Evolutionary conservation across 2,113 vertebrate genomes (phyloP).

Genomic region (Nematolebias whitei): DNA sequence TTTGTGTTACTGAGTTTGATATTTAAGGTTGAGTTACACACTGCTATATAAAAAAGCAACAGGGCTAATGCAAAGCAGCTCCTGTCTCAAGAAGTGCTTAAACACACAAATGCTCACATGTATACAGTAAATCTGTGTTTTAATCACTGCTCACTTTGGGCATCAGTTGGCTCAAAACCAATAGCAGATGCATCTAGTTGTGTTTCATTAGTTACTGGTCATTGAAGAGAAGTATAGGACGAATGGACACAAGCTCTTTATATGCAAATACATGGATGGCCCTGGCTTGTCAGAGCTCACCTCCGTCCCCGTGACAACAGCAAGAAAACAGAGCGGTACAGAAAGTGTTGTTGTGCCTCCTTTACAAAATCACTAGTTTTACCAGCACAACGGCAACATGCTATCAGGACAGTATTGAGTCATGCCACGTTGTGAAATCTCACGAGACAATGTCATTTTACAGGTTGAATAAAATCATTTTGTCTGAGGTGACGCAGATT

Average conservation of each 20-base stretch:
- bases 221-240: conserved; percentile 45
- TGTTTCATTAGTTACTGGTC: conserved; percentile 59
- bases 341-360: conserved; percentile 30
- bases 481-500: conserved; percentile 60
- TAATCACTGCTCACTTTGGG: conserved; percentile 28
- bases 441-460: conserved; percentile 62
- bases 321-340: conserved; percentile 46
- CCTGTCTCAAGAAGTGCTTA: neutral
- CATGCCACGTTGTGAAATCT: conserved; percentile 53
- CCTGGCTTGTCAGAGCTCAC: conserved; percentile 70
- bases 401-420: conserved; percentile 34
- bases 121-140: conserved; percentile 5
- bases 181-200: conserved; percentile 45
- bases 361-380: conserved; percentile 21
- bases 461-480: conserved; percentile 59
- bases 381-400: conserved; percentile 9
- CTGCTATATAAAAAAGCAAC: neutral
- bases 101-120: neutral
- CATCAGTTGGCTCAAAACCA: conserved; percentile 55
- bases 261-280: conserved; percentile 69
- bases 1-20: no score
- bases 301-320: conserved; percentile 70
- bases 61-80: neutral
- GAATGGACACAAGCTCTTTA: conserved; percentile 56
- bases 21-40: no score